Evolutionary conservation across 2,888 invertebrate species (phyloP), one percentile per base, ranked within the genome.

Genomic region (Nycteola revayana): DNA sequence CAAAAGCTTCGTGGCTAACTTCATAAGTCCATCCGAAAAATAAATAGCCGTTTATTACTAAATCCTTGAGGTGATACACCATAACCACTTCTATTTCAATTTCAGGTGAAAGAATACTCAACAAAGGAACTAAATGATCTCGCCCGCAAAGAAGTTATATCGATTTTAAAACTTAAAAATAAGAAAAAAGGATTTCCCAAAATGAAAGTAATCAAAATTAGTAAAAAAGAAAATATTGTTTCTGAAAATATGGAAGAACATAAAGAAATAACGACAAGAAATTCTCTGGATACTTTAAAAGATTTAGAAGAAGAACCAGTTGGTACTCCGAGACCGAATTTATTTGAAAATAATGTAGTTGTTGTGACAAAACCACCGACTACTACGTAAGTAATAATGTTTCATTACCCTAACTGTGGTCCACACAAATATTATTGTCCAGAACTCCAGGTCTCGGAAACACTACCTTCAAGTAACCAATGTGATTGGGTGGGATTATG

Each of bases 261-360:
- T 7, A 43, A 49, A 17, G 34, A 43, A 28, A 32, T 57, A 1
- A 66, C 72, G 1, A 75, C 75, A 0, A 82, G 67, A 32, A 78
- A 51, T 30, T 49, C 67, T 28, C 40, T 71, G 1, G 76, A 81
- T 0, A 56, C 60, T 24, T 52, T 88, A 1, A 83, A 62, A 34
- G 80, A 80, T 9, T 59, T 88, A 21, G 87, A 87, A 50, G 85
- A 86, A 49, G 84, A 86, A 1, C 78, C 83, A 0, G 66, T 83
- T 2, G 85, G 82, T 0, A 83, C 82, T 1, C 81, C 84, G 0
- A 49, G 49, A 7, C 66, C 77, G 0, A 66, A 84, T 40, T 34
- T 50, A 9, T 72, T 79, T 2, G 76, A 84, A 4, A 84, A 84
- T 28, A 60, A 69, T 42, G 82, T 87, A 0, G 34, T 73, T 10